These are phyloP conservation scores for Trididemnum clinides DNA, from an alignment of 23 tunicate species.

Conservation along the genomic window DNA sequence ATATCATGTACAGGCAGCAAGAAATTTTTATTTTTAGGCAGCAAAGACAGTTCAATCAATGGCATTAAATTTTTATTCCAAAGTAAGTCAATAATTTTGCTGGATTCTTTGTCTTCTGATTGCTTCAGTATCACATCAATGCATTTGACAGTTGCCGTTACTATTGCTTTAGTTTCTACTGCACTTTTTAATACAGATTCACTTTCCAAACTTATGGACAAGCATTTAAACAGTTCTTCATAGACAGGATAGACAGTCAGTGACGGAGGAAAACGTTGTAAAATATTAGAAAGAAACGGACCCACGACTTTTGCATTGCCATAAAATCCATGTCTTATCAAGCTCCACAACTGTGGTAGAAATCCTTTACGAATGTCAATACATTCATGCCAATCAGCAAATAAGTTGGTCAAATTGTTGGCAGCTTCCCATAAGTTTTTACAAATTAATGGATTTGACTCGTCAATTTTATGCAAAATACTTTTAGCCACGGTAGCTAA, in stretches of 20 bases:
- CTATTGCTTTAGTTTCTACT: constrained; percentile 50
- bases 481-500: constrained; percentile 26
- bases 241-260: constrained; percentile 35
- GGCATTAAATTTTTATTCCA: constrained; percentile 43
- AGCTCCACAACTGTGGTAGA: constrained; percentile 57
- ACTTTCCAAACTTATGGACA: constrained; percentile 16
- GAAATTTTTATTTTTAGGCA: background rate
- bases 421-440: constrained; percentile 66
- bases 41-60: constrained; percentile 24
- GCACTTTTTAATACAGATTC: constrained; percentile 27
- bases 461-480: constrained; percentile 64
- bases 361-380: constrained; percentile 76
- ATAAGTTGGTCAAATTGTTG: constrained; percentile 18
- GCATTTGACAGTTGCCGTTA: constrained; percentile 51
- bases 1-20: constrained; percentile 18
- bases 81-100: constrained; percentile 1
- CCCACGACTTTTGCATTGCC: constrained; percentile 53
- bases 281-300: constrained; percentile 33
- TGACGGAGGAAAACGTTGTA: constrained; percentile 49
- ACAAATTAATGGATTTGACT: constrained; percentile 29
- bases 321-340: constrained; percentile 65
- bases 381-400: constrained; percentile 53
- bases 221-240: constrained; percentile 51
- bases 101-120: constrained; percentile 14
- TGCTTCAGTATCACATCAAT: constrained; percentile 24